A percentile compares a stretch with the other conserved stretches of the same genome.
Evolutionary conservation across 2,888 invertebrate species (phyloP).

Genomic region (Spilarctia lutea): DNA sequence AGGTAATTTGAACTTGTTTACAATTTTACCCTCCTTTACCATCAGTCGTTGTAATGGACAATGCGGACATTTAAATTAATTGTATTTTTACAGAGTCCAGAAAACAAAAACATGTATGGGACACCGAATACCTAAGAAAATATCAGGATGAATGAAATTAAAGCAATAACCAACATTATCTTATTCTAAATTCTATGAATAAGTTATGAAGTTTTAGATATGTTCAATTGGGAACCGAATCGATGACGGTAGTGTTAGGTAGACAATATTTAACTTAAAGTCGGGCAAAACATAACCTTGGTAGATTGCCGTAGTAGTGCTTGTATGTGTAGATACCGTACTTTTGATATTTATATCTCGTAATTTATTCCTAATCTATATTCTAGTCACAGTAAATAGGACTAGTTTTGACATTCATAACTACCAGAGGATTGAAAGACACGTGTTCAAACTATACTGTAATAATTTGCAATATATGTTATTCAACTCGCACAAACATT

Average conservation of each 20-base stretch:
- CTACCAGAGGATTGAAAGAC: conserved; percentile 27
- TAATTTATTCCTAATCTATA: conserved; percentile 81
- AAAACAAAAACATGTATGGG: conserved; percentile 70
- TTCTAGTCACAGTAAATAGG: conserved; percentile 84
- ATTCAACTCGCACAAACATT: conserved; percentile 5
- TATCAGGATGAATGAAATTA: conserved; percentile 38
- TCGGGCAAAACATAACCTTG: conserved; percentile 53
- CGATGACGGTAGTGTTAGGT: conserved; percentile 49
- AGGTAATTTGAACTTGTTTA: conserved; percentile 81
- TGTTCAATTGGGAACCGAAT: conserved; percentile 42
- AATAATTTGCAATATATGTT: conserved; percentile 15
- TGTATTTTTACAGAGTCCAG: conserved; percentile 77
- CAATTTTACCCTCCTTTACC: conserved; percentile 56
- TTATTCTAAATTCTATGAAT: conserved; percentile 46
- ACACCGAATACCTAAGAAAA: conserved; percentile 50
- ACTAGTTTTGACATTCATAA: conserved; percentile 76
- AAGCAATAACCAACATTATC: conserved; percentile 54
- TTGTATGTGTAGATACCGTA: conserved; percentile 70
- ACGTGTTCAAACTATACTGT: conserved; percentile 9
- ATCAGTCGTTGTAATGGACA: conserved; percentile 55
- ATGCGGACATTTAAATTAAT: conserved; percentile 50
- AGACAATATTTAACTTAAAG: conserved; percentile 50
- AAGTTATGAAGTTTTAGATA: conserved; percentile 46
- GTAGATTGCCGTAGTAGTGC: conserved; percentile 68
- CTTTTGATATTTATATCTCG: conserved; percentile 71